phyloP scores from a whole-genome alignment of 2,888 invertebrate genomes.

The Chaitophorus viminalis region DNA sequence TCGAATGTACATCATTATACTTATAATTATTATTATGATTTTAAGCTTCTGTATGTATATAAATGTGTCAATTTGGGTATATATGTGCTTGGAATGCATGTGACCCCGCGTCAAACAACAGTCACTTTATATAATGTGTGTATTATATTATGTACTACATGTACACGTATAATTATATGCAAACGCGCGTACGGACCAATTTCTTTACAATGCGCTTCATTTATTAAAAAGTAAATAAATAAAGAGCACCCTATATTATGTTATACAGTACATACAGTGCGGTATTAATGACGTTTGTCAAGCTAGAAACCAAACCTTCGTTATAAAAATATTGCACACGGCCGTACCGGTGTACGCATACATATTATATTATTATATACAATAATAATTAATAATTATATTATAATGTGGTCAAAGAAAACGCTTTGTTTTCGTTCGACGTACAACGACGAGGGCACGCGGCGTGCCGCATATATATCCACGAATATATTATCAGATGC shows the following conservation, averaged over 20 bases:
- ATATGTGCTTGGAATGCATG: constrained; percentile 26
- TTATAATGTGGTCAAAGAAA: constrained; percentile 15
- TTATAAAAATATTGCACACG: constrained; percentile 31
- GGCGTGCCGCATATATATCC: not conserved
- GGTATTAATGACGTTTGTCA: constrained; percentile 47
- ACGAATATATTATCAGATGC: not conserved
- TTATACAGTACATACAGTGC: not conserved
- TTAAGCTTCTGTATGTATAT: not conserved
- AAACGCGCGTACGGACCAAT: not conserved
- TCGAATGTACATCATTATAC: constrained; percentile 16
- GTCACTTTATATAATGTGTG: constrained; percentile 10
- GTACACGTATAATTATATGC: not conserved
- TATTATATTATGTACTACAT: not conserved
- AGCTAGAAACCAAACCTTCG: constrained; percentile 44
- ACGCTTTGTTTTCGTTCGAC: constrained; percentile 29
- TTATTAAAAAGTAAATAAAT: constrained; percentile 26
- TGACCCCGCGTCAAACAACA: constrained; percentile 35
- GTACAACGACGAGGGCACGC: not conserved
- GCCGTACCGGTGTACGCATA: constrained; percentile 1
- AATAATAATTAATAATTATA: too few species aligned
- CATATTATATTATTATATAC: not conserved
- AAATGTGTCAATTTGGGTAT: too few species aligned
- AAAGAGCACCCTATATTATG: constrained; percentile 13
- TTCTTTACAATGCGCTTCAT: constrained; percentile 44
- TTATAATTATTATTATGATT: constrained; percentile 11